A percentile compares a stretch with the other conserved stretches of the same genome.
Evolutionary conservation across 2,888 invertebrate species (phyloP).

Genomic region (Nephrotoma appendiculata): DNA sequence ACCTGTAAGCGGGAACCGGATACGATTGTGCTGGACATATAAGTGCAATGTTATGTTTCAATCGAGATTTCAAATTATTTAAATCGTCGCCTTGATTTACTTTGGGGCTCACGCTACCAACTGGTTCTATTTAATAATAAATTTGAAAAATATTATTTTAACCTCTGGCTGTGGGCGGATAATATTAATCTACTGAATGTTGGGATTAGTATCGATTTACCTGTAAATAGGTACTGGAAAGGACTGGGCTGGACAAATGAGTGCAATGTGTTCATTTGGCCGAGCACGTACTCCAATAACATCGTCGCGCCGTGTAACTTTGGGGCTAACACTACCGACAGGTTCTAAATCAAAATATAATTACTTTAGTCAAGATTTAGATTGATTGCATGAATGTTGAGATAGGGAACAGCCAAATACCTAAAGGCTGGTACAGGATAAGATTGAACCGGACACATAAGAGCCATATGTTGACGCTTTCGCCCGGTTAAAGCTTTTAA

Average conservation of each 20-base stretch:
- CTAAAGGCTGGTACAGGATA: neutral
- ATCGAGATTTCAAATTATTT: constrained; percentile 20
- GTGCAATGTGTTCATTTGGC: constrained; percentile 38
- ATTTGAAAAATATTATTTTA: neutral
- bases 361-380: constrained; percentile 5
- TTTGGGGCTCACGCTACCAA: constrained; percentile 45
- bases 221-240: constrained; percentile 50
- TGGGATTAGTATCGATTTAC: constrained; percentile 26
- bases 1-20: neutral
- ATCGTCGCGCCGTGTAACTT: constrained; percentile 43
- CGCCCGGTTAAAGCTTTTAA: constrained; percentile 21
- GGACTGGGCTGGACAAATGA: constrained; percentile 42
- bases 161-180: neutral
- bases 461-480: constrained; percentile 35
- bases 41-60: constrained; percentile 38
- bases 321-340: constrained; percentile 34
- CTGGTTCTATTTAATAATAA: constrained; percentile 28
- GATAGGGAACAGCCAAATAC: constrained; percentile 5
- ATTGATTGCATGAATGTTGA: constrained; percentile 18
- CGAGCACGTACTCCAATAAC: constrained; percentile 37
- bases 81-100: constrained; percentile 38
- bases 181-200: neutral
- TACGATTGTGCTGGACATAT: constrained; percentile 52
- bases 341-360: constrained; percentile 34
- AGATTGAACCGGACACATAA: constrained; percentile 54